phyloP scores from a whole-genome alignment of 1,140 invertebrate species.

The Drosophila sulfurigaster region DNA sequence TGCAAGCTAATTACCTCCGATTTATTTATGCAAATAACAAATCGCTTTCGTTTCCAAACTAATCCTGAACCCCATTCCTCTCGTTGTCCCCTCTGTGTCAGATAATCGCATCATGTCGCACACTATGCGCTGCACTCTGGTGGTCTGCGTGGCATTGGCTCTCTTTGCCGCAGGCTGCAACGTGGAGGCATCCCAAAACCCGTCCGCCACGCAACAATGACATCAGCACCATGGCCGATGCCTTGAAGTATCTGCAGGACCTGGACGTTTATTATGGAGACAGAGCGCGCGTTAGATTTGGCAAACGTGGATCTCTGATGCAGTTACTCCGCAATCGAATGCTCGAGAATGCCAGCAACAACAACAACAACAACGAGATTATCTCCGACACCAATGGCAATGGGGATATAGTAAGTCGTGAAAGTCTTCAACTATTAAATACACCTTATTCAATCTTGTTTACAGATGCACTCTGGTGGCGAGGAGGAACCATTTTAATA shows the following conservation, averaged over 20 bases:
- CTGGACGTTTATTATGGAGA: constrained; percentile 81
- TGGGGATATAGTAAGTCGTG: constrained; percentile 59
- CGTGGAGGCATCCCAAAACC: constrained; percentile 70
- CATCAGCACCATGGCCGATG: constrained; percentile 80
- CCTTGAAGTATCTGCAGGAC: constrained; percentile 81
- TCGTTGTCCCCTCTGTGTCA: background rate
- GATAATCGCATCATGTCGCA: constrained; percentile 56
- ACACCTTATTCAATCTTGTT: background rate
- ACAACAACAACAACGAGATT: constrained; percentile 33
- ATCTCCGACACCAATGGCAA: constrained; percentile 26
- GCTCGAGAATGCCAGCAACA: constrained; percentile 49
- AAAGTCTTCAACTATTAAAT: no score
- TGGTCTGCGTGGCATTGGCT: constrained; percentile 59
- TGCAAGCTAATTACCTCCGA: constrained; percentile 1
- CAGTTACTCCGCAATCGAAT: constrained; percentile 62
- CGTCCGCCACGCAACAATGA: constrained; percentile 78
- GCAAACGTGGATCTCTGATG: constrained; percentile 59
- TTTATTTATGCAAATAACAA: constrained; percentile 30
- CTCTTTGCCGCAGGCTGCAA: constrained; percentile 59
- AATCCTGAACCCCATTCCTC: background rate
- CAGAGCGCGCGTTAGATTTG: constrained; percentile 72
- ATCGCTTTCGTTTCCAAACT: background rate
- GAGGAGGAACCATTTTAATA: constrained; percentile 68
- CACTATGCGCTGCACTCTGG: constrained; percentile 67
- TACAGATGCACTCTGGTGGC: constrained; percentile 44